Evolutionary conservation across 2,797 vertebrate genomes (phyloP).

Genomic region (Neosilurus mollespiculum): DNA sequence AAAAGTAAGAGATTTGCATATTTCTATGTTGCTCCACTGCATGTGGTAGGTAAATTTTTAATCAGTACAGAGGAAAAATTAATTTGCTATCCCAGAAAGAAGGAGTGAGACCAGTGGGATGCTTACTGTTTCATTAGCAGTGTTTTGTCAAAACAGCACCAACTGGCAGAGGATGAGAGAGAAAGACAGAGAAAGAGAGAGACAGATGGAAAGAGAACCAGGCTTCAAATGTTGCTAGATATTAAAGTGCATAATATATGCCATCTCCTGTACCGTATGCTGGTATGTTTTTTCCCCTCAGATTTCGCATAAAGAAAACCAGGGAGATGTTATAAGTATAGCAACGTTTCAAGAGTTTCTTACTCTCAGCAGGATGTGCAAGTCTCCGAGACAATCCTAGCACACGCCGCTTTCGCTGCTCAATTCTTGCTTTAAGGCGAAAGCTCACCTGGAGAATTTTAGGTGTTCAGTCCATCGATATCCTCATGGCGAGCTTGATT

Average conservation of each 20-base stretch:
- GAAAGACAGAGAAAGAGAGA: conserved; percentile 21
- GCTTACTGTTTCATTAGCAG: conserved; percentile 66
- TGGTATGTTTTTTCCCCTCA: conserved; percentile 2
- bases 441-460: conserved; percentile 51
- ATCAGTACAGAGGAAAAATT: conserved; percentile 72
- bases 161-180: conserved; percentile 47
- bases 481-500: conserved; percentile 55
- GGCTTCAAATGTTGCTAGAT: conserved; percentile 26
- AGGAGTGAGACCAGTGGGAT: conserved; percentile 57
- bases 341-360: conserved; percentile 41
- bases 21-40: conserved; percentile 70
- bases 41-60: conserved; percentile 75
- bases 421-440: conserved; percentile 39
- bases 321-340: conserved; percentile 21
- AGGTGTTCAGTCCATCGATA: conserved; percentile 50
- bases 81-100: conserved; percentile 68
- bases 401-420: conserved; percentile 18
- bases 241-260: conserved; percentile 43
- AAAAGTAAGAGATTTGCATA: conserved; percentile 73
- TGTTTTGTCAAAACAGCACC: conserved; percentile 65
- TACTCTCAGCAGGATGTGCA: conserved; percentile 38
- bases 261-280: conserved; percentile 36
- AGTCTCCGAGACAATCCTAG: conserved; percentile 34
- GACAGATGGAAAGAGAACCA: conserved; percentile 18
- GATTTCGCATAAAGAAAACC: conserved; percentile 34